phyloP scores from a whole-genome alignment of 2,888 invertebrate genomes.

The Chymomyza fuscimana region DNA sequence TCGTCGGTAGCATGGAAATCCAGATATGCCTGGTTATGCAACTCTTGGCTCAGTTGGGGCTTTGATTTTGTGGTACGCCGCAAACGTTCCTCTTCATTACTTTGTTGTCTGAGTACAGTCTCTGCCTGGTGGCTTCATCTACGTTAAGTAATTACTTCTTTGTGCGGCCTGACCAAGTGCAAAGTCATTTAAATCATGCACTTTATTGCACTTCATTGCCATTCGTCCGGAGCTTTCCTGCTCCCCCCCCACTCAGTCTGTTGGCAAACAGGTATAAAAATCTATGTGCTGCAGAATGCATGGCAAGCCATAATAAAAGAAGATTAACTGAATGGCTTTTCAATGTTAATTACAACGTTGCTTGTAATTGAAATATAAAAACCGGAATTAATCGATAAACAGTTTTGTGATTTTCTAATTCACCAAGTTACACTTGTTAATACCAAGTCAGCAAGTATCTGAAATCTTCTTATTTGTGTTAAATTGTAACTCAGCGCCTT shows the following conservation, averaged over 20 bases:
- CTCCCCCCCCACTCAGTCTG: background rate
- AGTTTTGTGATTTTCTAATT: too few species aligned
- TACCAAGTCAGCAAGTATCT: too few species aligned
- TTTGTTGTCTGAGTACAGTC: background rate
- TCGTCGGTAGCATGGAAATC: background rate
- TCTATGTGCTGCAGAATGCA: too few species aligned
- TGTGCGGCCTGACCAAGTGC: constrained; percentile 60
- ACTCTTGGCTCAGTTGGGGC: constrained; percentile 29
- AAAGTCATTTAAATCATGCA: constrained; percentile 69
- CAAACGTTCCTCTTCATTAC: background rate
- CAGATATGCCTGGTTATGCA: background rate
- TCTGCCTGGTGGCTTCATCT: constrained; percentile 10
- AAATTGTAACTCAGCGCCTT: too few species aligned
- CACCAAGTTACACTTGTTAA: too few species aligned
- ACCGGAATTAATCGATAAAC: too few species aligned
- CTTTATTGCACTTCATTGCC: background rate
- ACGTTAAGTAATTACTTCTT: constrained; percentile 73
- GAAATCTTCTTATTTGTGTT: too few species aligned
- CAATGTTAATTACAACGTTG: too few species aligned
- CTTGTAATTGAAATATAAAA: too few species aligned
- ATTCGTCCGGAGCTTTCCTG: background rate
- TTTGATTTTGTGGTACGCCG: constrained; percentile 64
- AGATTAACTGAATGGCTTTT: background rate
- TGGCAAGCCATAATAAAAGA: too few species aligned
- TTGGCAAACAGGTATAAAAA: too few species aligned